Evolutionary conservation across 2,888 invertebrate species (phyloP), one percentile per base, ranked within the genome.

Genomic region (Aelia acuminata): DNA sequence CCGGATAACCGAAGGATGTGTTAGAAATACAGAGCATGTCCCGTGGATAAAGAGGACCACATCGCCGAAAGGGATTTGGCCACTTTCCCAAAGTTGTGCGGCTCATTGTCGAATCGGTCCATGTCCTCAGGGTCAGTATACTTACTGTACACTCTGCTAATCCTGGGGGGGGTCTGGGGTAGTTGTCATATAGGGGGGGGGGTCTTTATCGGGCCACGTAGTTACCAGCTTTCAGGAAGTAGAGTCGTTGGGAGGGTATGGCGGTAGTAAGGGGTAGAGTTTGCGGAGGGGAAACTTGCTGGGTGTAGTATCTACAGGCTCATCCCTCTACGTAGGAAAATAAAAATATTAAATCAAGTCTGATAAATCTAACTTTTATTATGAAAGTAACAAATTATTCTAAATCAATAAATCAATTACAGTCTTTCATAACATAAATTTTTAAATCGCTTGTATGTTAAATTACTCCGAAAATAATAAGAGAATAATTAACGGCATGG

Each of bases 81-180:
- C 43, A 80, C 43, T 80, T 80, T 43, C 22, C 22, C 80, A 80
- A 80, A 80, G 43, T 80, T 80, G 43, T 80, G n/a, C n/a, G 80
- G 39, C 80, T 80, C 80, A 80, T 80, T 80, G 80, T 47, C 43
- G 80, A 80, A 80, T 80, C 80, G 43, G n/a, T 43, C 11, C 43
- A 43, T 80, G 80, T 47, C 80, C 15, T 8, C 8, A 10, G 22
- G 80, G 80, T 80, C 43, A 22, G 80, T 43, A 43, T 22, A 22
- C 43, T 13, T 22, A 1, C 43, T n/a, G 39, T 80, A n/a, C n/a
- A n/a, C n/a, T n/a, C n/a, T n/a, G n/a, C n/a, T n/a, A 80, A 80
- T 80, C 80, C 80, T 47, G 43, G 43, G 10, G 43, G 43, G 43
- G 10, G 43, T 43, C 43, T 10, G 15, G 49, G 49, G 15, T n/a